Evolutionary conservation across 1,140 invertebrate species (phyloP).

Genomic region (Mercenaria mercenaria): DNA sequence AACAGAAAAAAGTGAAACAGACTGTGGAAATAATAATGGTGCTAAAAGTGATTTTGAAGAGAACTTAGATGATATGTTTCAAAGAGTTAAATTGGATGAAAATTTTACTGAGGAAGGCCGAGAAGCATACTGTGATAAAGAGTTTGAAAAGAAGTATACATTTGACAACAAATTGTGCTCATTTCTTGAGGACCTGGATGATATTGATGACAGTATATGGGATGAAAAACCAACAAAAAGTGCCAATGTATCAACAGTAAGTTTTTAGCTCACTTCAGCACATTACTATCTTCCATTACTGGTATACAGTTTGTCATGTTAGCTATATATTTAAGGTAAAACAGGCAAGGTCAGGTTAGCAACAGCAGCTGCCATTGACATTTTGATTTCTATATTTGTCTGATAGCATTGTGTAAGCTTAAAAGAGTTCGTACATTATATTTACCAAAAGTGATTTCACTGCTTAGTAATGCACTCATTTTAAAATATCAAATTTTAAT

Average conservation of each 20-base stretch:
- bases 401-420: too few species aligned
- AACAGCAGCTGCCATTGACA: too few species aligned
- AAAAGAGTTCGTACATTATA: too few species aligned
- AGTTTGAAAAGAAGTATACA: constrained; percentile 42
- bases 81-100: not conserved
- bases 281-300: too few species aligned
- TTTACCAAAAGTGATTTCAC: too few species aligned
- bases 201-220: constrained; percentile 65
- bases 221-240: constrained; percentile 34
- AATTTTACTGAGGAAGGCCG: not conserved
- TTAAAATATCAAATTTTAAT: too few species aligned
- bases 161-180: constrained; percentile 51
- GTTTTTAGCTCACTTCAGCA: not conserved
- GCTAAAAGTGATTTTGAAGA: not conserved
- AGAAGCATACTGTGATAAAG: not conserved
- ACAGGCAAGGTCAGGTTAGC: too few species aligned
- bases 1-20: not conserved
- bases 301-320: too few species aligned
- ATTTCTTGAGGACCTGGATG: constrained; percentile 54
- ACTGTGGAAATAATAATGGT: constrained; percentile 4
- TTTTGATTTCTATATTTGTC: too few species aligned
- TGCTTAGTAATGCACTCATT: too few species aligned
- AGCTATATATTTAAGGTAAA: too few species aligned
- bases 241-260: constrained; percentile 10
- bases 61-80: not conserved